phyloP scores from a whole-genome alignment of 2,113 vertebrate genomes.

The Saguinus imperator region DNA sequence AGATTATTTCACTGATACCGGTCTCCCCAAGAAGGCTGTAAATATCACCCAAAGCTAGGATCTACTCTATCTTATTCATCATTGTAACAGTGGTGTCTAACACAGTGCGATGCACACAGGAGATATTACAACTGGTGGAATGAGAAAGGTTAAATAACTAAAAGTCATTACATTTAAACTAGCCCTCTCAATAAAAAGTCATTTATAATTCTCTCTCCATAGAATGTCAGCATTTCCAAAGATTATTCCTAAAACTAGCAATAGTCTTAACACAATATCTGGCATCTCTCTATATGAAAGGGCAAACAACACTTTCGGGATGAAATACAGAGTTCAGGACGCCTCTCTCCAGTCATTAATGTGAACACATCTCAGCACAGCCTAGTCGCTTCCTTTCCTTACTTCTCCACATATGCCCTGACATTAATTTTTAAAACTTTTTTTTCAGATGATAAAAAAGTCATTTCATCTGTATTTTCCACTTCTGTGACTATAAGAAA shows the following conservation, averaged over 20 bases:
- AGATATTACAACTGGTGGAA: accelerated
- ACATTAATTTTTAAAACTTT: not conserved
- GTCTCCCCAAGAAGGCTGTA: not conserved
- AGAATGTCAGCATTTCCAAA: not conserved
- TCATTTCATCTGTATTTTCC: not conserved
- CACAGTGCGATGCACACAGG: not conserved
- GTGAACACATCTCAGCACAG: not conserved
- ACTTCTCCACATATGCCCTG: not conserved
- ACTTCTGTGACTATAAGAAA: not conserved
- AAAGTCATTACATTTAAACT: not conserved
- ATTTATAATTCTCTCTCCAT: not conserved
- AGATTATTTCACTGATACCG: not conserved
- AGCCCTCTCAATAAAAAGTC: not conserved
- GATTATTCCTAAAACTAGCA: not conserved
- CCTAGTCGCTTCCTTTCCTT: accelerated
- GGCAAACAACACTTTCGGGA: not conserved
- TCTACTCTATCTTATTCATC: not conserved
- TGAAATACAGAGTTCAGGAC: not conserved
- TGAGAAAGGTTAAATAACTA: not conserved
- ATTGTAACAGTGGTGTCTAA: accelerated
- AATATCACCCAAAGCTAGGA: accelerated
- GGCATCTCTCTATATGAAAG: not conserved
- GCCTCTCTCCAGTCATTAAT: not conserved
- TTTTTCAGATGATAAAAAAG: not conserved
- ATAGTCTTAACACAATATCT: not conserved